Evolutionary conservation across 2,888 invertebrate species (phyloP), one percentile per base, ranked within the genome.

Genomic region (Quadriops clusia): DNA sequence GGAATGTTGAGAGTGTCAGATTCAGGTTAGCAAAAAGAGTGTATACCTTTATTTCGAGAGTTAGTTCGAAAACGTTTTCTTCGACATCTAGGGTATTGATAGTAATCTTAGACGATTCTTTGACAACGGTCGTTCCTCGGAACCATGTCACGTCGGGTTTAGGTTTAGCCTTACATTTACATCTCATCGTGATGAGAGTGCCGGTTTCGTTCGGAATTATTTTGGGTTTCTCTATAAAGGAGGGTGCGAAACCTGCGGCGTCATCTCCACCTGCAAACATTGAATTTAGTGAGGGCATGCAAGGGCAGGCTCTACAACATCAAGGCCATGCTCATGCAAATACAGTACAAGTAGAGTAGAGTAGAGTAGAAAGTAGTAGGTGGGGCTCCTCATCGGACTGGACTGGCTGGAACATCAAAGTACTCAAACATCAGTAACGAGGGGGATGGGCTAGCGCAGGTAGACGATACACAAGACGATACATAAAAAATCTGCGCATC

Each of bases 181-280:
- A 95, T 65, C 91, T 87, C 87, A 97, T 91, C 39, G 90, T 84
- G 52, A 97, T 93, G 51, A 94, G 75, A 46, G 94, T 93, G 50
- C 94, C 95, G 56, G 83, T 87, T 63, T 91, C 91, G 67, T 94
- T 93, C 58, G 97, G 97, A 70, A 95, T 91, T 65, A 98, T 98
- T 65, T 87, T 81, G 43, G 98, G 98, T 71, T 97, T 97, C 68
- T 94, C 94, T 57, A 93, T 78, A 67, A 98, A 97, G 38, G 91
- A 87, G 44, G 97, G 97, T 49, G 93, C 87, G 67, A 86, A 87
- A 58, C 90, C 91, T 56, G 80, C 82, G 48, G 83, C 85, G 64
- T 85, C 85, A 65, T 85, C 86, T 61, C 86, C 83, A 75, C 86
- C 87, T 89, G 70, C 56, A 65, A 61, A 53, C 12, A 11, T 23